Base-by-base conservation (phyloP, 2,797 vertebrate species). In the Ceyx erithaca region DNA sequence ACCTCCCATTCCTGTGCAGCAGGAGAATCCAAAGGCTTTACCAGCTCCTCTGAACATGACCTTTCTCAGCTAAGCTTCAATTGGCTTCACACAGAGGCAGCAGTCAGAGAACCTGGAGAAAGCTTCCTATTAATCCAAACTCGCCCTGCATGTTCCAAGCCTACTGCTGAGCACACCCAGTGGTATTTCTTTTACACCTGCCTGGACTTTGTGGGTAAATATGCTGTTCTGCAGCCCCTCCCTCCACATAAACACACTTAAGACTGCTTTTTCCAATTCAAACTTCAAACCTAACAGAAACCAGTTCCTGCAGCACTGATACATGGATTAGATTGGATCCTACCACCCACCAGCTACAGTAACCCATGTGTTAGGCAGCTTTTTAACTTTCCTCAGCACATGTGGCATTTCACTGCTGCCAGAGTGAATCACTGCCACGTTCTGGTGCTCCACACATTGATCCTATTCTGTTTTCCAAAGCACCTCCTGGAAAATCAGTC, bases 1-100 rank as follows among this genome's bases (percentile, higher is more conserved):
- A 31, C 2, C 64, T 31, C 59, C 14, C 0, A 13, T 54, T 67
- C 61, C 71, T 31, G 4, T 0, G 0, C 55, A 31, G 45, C 30
- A 14, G n/a, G 64, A 51, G 66, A 76, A 90, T 23, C 28, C 12
- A 31, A 43, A 41, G 79, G 28, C 46, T 84, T 80, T 59, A 51
- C 62, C 59, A 68, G 64, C 40, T 68, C 12, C 46, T 69, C 35
- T 7, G 41, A 30, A 40, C 28, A 2, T 59, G 64, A 63, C 75
- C 69, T 87, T 87, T 72, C 70, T 80, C 55, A 45, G 28, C 49
- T 49, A 48, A 68, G 45, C 59, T 31, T 59, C 79, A 45, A 21
- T 8, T 77, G 86, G 64, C 69, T 80, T 80, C 92, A 77, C 55
- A 70, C 64, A 80, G 82, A 80, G 59, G 59, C 54, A 80, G 64